These are phyloP conservation scores for Patella depressa DNA, from an alignment of 2,888 invertebrate species.

Conservation along the genomic window DNA sequence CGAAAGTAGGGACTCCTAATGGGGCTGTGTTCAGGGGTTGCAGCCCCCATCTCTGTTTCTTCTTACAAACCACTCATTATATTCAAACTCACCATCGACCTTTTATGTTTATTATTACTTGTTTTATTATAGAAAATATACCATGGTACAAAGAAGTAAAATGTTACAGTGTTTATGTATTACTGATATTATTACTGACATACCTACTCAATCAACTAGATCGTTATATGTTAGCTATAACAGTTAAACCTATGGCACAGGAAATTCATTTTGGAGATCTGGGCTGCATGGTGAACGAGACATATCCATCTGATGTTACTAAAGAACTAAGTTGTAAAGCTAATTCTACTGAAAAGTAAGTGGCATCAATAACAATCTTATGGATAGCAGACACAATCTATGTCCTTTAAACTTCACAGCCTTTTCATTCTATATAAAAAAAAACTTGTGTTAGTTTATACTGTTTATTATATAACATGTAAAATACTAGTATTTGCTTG, in stretches of 20 bases:
- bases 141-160: conserved; percentile 33
- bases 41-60: no score
- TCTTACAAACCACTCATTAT: no score
- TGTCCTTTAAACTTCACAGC: no score
- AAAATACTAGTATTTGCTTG: no score
- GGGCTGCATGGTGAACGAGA: conserved; percentile 57
- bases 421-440: no score
- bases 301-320: conserved; percentile 39
- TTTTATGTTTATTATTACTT: background rate
- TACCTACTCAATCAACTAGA: conserved; percentile 69
- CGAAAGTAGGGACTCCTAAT: no score
- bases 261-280: conserved; percentile 66
- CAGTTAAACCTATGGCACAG: conserved; percentile 64
- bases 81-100: no score
- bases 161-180: conserved; percentile 60
- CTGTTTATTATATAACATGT: no score
- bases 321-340: conserved; percentile 44
- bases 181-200: conserved; percentile 60
- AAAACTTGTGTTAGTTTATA: no score
- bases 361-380: background rate
- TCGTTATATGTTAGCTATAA: conserved; percentile 64
- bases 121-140: background rate
- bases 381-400: no score
- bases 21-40: no score
- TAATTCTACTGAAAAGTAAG: conserved; percentile 32